Conservation (phyloP, 2,888 invertebrate species). For the Ischnus inquisitorius region DNA sequence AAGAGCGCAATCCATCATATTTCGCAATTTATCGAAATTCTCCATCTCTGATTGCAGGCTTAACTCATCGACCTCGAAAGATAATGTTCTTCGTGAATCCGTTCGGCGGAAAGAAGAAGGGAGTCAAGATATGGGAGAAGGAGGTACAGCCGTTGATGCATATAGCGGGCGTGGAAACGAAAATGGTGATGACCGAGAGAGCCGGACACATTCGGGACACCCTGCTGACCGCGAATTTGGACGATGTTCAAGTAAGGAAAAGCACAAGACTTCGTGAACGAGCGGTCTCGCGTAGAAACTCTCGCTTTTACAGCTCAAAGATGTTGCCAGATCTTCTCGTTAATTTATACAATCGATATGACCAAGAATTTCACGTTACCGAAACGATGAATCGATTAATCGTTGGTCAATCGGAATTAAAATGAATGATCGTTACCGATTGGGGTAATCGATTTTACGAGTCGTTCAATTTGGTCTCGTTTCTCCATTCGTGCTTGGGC, state of each 20-base stretch:
- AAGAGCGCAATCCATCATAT: no score
- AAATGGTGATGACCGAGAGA: constrained; percentile 90
- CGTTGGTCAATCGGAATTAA: neutral
- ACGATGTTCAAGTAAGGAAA: constrained; percentile 84
- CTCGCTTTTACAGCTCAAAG: neutral
- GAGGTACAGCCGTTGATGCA: constrained; percentile 89
- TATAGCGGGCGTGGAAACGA: constrained; percentile 89
- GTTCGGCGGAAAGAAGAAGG: constrained; percentile 92
- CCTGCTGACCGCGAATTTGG: constrained; percentile 87
- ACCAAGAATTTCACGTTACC: neutral
- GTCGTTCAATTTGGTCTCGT: neutral
- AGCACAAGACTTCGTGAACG: neutral
- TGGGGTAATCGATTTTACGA: neutral
- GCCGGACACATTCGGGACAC: constrained; percentile 92
- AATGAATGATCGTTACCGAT: neutral
- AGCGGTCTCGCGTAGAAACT: neutral
- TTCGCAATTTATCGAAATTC: constrained; percentile 18
- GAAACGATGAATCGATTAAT: neutral
- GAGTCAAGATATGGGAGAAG: constrained; percentile 90
- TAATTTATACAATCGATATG: neutral
- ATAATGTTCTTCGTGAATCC: constrained; percentile 94
- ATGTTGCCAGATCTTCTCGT: neutral
- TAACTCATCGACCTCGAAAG: constrained; percentile 89
- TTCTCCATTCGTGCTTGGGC: neutral
- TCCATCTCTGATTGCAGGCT: constrained; percentile 81